These are phyloP conservation scores for Heliconius hewitsoni DNA, from an alignment of 1,140 invertebrate genomes.

Conservation along the genomic window DNA sequence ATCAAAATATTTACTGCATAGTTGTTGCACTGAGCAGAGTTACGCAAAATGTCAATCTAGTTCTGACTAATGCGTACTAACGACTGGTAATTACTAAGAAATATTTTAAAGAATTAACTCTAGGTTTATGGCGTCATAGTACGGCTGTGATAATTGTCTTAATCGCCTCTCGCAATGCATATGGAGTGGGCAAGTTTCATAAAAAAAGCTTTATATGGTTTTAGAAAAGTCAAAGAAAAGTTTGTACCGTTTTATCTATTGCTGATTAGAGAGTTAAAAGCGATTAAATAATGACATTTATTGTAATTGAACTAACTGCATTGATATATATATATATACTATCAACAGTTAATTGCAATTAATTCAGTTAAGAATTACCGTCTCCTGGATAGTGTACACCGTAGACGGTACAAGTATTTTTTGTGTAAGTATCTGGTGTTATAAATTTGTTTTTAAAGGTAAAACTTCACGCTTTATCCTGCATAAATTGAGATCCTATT, in stretches of 20 bases:
- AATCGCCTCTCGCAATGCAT: slow-evolving; percentile 18
- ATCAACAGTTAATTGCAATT: no score
- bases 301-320: not conserved
- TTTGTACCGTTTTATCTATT: not conserved
- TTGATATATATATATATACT: no score
- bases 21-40: slow-evolving; percentile 9
- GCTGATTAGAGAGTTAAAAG: not conserved
- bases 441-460: no score
- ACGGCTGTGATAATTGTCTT: slow-evolving; percentile 22
- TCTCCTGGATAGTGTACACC: no score
- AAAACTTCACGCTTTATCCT: no score
- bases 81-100: slow-evolving; percentile 37
- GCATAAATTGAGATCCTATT: no score
- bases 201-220: slow-evolving; percentile 3
- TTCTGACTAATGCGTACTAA: slow-evolving; percentile 35
- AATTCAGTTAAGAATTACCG: no score
- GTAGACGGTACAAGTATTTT: no score
- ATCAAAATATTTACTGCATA: slow-evolving; percentile 13
- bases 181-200: slow-evolving; percentile 13
- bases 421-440: no score
- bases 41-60: slow-evolving; percentile 31
- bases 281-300: not conserved
- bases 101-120: slow-evolving; percentile 40
- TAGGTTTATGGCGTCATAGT: slow-evolving; percentile 22
- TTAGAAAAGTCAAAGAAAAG: slow-evolving; percentile 10